phyloP scores from a whole-genome alignment of 2,797 vertebrate genomes.

The Gymnocypris eckloni region DNA sequence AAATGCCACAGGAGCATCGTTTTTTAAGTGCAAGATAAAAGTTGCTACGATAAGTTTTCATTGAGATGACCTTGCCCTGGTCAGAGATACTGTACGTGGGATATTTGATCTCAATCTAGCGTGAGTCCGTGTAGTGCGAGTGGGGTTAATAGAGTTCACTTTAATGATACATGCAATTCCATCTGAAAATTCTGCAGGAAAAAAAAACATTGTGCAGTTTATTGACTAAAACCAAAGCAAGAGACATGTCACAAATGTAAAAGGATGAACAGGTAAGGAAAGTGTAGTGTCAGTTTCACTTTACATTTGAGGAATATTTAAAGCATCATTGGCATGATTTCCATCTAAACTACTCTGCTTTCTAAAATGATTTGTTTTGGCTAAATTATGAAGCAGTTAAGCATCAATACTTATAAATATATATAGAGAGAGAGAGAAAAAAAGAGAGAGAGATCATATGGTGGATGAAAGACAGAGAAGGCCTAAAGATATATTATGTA shows the following conservation, averaged over 20 bases:
- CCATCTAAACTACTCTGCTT: not conserved
- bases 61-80: not conserved
- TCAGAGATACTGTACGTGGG: not conserved
- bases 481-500: not conserved
- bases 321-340: not conserved
- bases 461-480: not conserved
- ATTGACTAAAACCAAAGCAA: slow-evolving; percentile 27
- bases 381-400: not conserved
- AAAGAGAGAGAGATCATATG: not conserved
- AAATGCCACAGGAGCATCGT: not conserved
- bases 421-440: too few species aligned
- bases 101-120: slow-evolving; percentile 43
- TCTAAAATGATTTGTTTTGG: not conserved
- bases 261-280: not conserved
- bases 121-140: slow-evolving; percentile 5
- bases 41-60: not conserved
- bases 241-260: not conserved
- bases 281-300: not conserved
- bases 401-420: not conserved
- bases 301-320: not conserved
- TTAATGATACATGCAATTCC: slow-evolving; percentile 42
- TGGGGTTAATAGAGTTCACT: slow-evolving; percentile 48
- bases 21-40: slow-evolving; percentile 3
- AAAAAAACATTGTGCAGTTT: slow-evolving; percentile 11
- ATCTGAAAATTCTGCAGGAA: slow-evolving; percentile 14